Base-by-base conservation (phyloP, 2,113 vertebrate genomes). In the Dermatemys mawii region DNA sequence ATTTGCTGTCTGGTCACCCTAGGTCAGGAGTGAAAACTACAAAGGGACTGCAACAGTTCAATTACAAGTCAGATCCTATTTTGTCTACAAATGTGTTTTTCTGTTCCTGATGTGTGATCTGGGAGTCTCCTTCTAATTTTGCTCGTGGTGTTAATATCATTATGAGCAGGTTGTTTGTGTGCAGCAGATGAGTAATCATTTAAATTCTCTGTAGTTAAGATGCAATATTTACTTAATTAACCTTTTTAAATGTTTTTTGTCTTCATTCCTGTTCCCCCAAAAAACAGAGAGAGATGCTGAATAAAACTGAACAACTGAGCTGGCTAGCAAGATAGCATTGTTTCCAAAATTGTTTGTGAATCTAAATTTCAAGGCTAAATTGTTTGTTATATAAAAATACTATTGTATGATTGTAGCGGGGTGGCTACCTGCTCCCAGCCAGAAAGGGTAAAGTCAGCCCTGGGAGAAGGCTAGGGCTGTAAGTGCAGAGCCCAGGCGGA, bases 81-180 rank as follows among this genome's bases (percentile, higher is more conserved):
- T 92, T 90, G 81, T 14, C 24, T 84, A 81, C 55, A 89, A 86
- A 95, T 86, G 87, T 2, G 1, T 2, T 81, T 90, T 79, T 94
- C 16, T 3, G 91, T 44, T 84, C 38, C 32, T 82, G 83, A 83
- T 1, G 1, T 55, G 17, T 70, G 93, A 95, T 10, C 1, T 6
- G 84, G 48, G 73, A 81, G 5, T 80, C 92, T 91, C 53, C 95
- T 96, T 95, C 54, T 92, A 86, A 67, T 95, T 95, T 90, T 46
- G 19, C 22, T 90, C 83, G 57, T 78, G 73, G 49, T 90, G 22
- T 24, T 89, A 92, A 73, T 41, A 67, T 89, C 49, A 91, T 91
- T 88, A 88, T 83, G 2, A 95, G 44, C n/a, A 63, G 5, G 4
- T 95, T 89, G 35, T 82, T 94, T 95, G 1, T 88, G 14, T 86